phyloP scores from a whole-genome alignment of 2,797 vertebrate species.

The Rallus crepitans region DNA sequence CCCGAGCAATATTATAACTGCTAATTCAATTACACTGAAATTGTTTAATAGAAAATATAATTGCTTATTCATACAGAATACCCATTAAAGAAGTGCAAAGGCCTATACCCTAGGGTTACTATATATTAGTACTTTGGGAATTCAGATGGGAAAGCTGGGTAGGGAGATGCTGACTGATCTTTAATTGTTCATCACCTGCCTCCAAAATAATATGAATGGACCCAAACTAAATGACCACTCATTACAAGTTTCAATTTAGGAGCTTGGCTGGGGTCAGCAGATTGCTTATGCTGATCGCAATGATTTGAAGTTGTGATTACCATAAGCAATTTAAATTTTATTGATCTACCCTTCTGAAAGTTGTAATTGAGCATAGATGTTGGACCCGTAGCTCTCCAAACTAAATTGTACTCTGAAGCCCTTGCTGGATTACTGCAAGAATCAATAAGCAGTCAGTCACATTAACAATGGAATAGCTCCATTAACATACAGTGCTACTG shows the following conservation, averaged over 20 bases:
- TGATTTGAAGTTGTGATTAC: conserved; percentile 95
- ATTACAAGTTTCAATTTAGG: conserved; percentile 87
- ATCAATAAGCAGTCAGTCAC: conserved; percentile 90
- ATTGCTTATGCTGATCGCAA: conserved; percentile 93
- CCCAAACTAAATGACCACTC: conserved; percentile 85
- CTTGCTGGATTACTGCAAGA: conserved; percentile 82
- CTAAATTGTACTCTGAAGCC: conserved; percentile 86
- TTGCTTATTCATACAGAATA: conserved; percentile 88
- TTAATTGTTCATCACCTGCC: conserved; percentile 85
- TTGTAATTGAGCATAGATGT: conserved; percentile 92
- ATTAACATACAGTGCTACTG: conserved; percentile 87
- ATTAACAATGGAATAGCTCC: conserved; percentile 92
- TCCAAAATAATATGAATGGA: conserved; percentile 82
- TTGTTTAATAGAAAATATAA: conserved; percentile 90
- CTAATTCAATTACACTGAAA: conserved; percentile 87
- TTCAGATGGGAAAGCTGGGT: conserved; percentile 74
- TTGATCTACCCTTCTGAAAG: conserved; percentile 92
- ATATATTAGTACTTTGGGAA: conserved; percentile 80
- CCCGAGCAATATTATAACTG: conserved; percentile 84
- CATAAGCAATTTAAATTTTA: conserved; percentile 99
- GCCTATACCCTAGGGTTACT: conserved; percentile 78
- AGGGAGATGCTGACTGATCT: conserved; percentile 79
- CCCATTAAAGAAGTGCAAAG: conserved; percentile 83
- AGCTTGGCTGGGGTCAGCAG: conserved; percentile 90
- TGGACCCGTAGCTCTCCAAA: conserved; percentile 82